phyloP scores from a whole-genome alignment of 1,140 invertebrate genomes.

The Meteorus sp. region DNA sequence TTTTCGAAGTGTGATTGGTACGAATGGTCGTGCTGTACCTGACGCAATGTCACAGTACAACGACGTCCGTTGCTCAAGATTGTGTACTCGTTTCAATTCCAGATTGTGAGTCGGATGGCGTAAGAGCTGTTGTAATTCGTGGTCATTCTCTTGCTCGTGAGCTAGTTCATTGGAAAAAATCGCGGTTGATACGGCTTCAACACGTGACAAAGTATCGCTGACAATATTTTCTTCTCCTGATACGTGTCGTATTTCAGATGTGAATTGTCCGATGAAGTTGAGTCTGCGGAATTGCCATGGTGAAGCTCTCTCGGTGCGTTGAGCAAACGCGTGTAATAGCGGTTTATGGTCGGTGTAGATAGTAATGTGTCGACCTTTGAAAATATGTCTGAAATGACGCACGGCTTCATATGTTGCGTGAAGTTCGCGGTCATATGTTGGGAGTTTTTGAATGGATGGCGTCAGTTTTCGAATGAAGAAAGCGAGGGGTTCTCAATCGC shows the following conservation, averaged over 20 bases:
- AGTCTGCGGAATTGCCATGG: slow-evolving; percentile 1
- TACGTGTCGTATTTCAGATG: slow-evolving; percentile 32
- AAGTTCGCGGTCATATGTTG: slow-evolving; percentile 23
- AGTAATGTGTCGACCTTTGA: slow-evolving; percentile 23
- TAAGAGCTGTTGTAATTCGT: no score
- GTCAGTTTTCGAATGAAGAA: slow-evolving; percentile 38
- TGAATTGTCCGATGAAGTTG: slow-evolving; percentile 27
- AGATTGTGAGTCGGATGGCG: no score
- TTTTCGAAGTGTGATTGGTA: slow-evolving; percentile 27
- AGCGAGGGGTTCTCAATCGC: slow-evolving; percentile 32
- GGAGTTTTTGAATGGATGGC: background rate
- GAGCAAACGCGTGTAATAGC: background rate
- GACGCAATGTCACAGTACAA: slow-evolving; percentile 27
- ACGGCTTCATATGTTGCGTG: slow-evolving; percentile 28
- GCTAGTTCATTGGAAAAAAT: no score
- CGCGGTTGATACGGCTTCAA: background rate
- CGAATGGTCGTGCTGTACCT: slow-evolving; percentile 24
- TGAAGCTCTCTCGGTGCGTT: slow-evolving; percentile 15
- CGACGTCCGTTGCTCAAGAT: slow-evolving; percentile 16
- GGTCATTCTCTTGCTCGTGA: no score
- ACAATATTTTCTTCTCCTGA: slow-evolving; percentile 32
- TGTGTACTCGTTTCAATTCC: slow-evolving; percentile 2
- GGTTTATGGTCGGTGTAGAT: background rate
- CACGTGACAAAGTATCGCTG: slow-evolving; percentile 12
- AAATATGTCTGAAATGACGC: slow-evolving; percentile 23